Conservation (phyloP, 2,113 vertebrate genomes). For the Brachypodius melanocephalos region DNA sequence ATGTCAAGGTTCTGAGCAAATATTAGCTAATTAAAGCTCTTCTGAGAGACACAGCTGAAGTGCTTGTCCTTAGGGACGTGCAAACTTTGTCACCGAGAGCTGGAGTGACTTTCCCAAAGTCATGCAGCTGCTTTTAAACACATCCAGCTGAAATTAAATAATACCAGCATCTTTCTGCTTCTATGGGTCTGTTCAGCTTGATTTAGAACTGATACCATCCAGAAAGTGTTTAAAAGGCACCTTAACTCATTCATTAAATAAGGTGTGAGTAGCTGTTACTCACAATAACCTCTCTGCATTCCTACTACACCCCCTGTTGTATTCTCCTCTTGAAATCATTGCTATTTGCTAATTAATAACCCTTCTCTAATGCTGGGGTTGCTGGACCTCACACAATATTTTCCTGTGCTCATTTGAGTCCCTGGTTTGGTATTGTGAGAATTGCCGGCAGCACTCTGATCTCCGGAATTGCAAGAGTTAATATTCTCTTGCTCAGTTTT, state of each 20-base stretch:
- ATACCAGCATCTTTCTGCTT: background rate
- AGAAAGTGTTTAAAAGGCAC: background rate
- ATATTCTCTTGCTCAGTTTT: background rate
- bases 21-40: constrained; percentile 12
- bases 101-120: constrained; percentile 6
- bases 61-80: background rate
- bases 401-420: background rate
- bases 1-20: constrained; percentile 22
- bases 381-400: background rate
- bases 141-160: background rate
- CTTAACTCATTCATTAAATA: background rate
- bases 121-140: background rate
- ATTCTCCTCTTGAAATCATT: background rate
- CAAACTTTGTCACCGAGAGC: background rate
- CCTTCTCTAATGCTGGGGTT: background rate
- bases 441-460: background rate
- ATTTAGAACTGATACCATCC: background rate
- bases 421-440: background rate
- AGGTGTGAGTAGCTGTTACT: background rate
- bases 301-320: background rate
- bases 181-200: constrained; percentile 3
- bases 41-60: background rate
- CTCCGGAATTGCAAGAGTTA: background rate
- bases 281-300: background rate
- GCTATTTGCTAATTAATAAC: background rate